Base-by-base conservation (phyloP, 2,113 vertebrate species). In the Sylvietta virens region DNA sequence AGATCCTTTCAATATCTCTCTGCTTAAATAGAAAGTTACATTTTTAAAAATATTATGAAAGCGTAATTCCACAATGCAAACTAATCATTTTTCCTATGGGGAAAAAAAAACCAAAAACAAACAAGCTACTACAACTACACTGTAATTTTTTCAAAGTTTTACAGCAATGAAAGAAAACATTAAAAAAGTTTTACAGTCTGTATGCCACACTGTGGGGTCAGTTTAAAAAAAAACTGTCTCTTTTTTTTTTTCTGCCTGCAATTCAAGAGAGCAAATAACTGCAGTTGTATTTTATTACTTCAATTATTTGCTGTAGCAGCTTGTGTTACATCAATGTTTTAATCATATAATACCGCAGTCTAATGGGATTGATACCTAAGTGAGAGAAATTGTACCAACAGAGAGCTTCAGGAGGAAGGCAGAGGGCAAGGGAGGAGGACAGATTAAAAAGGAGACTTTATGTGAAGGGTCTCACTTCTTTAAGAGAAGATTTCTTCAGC, bases 221-320 rank as follows among this genome's bases (percentile, higher is more conserved):
- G 45, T 64, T 74, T 78, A 31, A 92, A 92, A 95, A 79, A 81
- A 58, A 19, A 1, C 9, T 1, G 1, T 71, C 72, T 92, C 31
- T 47, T 73, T 87, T 73, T 70, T 74, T 67, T 57, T 65, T 26
- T 5, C 90, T 95, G 74, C 58, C 74, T 91, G 67, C 74, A 88
- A 91, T 87, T 93, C 62, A 80, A 82, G 67, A 65, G 54, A 95
- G 67, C 70, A 90, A 95, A 92, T 95, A 95, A 93, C 81, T 95
- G 81, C 84, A 89, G 66, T 95, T 90, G 87, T 95, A 93, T 95
- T 97, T 96, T 94, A 96, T 95, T 91, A 88, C 93, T 96, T 89
- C 92, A 93, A 95, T 96, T 95, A 97, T 95, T 96, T 95, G 85
- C 76, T 93, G 91, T 50, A 94, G 86, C 85, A 94, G 90, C 82